These are phyloP conservation scores for Lithosia quadra DNA, from an alignment of 2,888 invertebrate species.

Conservation along the genomic window DNA sequence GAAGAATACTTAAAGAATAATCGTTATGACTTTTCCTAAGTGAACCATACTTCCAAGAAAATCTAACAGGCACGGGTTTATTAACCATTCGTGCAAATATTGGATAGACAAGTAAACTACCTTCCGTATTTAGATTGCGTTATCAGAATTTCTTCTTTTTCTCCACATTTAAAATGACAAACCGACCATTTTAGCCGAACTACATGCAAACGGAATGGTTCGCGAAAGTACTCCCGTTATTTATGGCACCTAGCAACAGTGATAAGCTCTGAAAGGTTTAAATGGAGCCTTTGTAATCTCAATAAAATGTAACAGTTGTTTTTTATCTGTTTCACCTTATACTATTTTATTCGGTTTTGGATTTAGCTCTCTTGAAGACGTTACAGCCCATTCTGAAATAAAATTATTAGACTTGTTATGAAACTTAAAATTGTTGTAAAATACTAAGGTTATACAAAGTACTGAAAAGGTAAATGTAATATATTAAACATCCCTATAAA, in stretches of 20 bases:
- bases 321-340: slow-evolving; percentile 32
- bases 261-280: slow-evolving; percentile 51
- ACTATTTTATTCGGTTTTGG: slow-evolving; percentile 9
- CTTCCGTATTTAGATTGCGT: not conserved
- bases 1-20: slow-evolving; percentile 2
- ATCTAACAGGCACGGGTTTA: not conserved
- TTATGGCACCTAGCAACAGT: slow-evolving; percentile 48
- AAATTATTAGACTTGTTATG: too few relatives aligned
- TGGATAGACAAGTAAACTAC: not conserved
- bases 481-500: too few relatives aligned
- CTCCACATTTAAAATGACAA: slow-evolving; percentile 18
- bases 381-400: not conserved
- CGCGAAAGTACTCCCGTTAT: slow-evolving; percentile 44
- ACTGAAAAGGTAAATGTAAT: too few relatives aligned
- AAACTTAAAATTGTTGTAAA: too few relatives aligned
- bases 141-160: not conserved
- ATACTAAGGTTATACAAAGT: too few relatives aligned
- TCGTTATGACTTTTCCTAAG: not conserved
- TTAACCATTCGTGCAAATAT: not conserved
- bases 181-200: slow-evolving; percentile 18
- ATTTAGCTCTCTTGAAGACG: not conserved
- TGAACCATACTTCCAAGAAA: not conserved
- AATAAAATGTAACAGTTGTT: slow-evolving; percentile 57
- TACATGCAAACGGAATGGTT: slow-evolving; percentile 39
- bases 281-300: slow-evolving; percentile 54